Evolutionary conservation across 1,140 invertebrate species (phyloP).

Genomic region (Papilio polyxenes): DNA sequence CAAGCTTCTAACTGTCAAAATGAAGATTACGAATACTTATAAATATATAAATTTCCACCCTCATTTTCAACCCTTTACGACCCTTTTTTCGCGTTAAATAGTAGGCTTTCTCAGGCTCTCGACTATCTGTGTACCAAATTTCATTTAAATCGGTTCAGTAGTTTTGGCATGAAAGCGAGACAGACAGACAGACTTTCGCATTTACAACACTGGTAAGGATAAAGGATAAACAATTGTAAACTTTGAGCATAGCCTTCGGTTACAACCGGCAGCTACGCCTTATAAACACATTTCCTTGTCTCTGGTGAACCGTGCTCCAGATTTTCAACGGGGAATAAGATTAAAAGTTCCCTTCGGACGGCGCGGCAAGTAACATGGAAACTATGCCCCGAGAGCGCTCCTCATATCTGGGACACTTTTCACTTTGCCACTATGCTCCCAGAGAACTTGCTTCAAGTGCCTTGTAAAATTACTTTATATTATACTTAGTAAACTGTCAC

Average conservation of each 20-base stretch:
- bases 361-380: slow-evolving; percentile 17
- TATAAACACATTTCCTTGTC: neutral
- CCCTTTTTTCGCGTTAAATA: too few relatives aligned
- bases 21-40: too few relatives aligned
- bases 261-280: neutral
- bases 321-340: slow-evolving; percentile 20
- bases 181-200: too few relatives aligned
- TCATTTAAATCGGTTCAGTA: too few relatives aligned
- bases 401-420: slow-evolving; percentile 32
- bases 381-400: slow-evolving; percentile 32
- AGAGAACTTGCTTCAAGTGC: slow-evolving; percentile 24
- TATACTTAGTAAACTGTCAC: slow-evolving; percentile 6
- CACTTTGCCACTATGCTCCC: slow-evolving; percentile 18
- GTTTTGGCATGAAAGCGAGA: too few relatives aligned
- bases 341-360: slow-evolving; percentile 34
- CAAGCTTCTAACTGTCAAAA: too few relatives aligned
- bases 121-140: too few relatives aligned
- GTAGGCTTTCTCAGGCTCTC: too few relatives aligned
- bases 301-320: slow-evolving; percentile 29
- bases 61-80: too few relatives aligned
- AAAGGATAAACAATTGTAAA: neutral
- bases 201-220: neutral
- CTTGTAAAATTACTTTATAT: slow-evolving; percentile 30
- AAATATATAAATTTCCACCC: too few relatives aligned
- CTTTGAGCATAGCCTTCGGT: neutral